phyloP scores from a whole-genome alignment of 2,113 vertebrate species.

The Athene noctua region DNA sequence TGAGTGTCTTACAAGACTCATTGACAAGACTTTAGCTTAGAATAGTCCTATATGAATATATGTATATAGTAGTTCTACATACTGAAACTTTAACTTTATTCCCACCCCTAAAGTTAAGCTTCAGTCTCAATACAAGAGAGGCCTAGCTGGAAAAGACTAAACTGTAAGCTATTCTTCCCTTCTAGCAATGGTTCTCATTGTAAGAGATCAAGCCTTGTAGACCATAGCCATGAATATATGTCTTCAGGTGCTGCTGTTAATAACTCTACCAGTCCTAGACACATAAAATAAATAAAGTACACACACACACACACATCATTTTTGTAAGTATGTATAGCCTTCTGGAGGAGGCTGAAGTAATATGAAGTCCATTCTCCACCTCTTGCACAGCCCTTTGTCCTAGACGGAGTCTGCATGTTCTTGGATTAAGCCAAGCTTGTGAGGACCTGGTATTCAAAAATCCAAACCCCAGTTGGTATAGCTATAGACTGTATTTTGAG shows the following conservation, averaged over 20 bases:
- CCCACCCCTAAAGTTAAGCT: not conserved
- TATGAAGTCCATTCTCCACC: not conserved
- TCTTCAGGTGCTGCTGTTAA: not conserved
- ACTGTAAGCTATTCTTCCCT: not conserved
- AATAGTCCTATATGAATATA: not conserved
- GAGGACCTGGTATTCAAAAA: not conserved
- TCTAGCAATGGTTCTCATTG: not conserved
- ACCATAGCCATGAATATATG: not conserved
- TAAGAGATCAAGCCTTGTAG: not conserved
- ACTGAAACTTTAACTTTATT: not conserved
- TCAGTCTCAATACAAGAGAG: not conserved
- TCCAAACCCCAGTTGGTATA: not conserved
- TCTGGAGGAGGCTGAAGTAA: not conserved
- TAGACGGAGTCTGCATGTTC: not conserved
- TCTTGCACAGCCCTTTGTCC: not conserved
- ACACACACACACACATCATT: not conserved
- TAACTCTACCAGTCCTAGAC: not conserved
- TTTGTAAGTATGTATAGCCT: not conserved
- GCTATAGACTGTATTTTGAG: not conserved
- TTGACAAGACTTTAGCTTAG: not conserved
- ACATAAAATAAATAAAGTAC: not conserved
- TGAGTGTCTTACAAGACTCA: not conserved
- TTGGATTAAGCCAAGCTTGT: rapidly evolving
- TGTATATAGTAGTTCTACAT: not conserved
- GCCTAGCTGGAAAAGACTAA: not conserved